Base-by-base conservation (phyloP, 2,888 invertebrate genomes). In the Cremastobaeus sp. region DNA sequence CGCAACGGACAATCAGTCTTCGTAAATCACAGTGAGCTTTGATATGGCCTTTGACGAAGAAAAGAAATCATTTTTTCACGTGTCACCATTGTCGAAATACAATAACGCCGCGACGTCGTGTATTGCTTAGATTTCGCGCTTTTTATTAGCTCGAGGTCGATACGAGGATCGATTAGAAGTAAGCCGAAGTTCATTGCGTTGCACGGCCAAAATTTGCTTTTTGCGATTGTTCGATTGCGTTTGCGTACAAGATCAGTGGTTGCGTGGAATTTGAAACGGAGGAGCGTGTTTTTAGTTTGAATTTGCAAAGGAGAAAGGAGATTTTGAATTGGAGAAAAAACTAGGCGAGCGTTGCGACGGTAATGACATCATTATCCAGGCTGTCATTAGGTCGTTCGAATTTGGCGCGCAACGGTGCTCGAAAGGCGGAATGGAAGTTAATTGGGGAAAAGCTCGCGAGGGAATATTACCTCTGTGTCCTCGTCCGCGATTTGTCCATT, bases 11-110 rank as follows among this genome's bases (percentile, higher is more conserved):
- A 77, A 83, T 85, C 85, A 85, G 85, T 85, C 85, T 85, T 85
- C 81, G 82, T 83, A 79, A 83, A 86, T 86, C 86, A 86, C 86
- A 86, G 86, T 83, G 83, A 84, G 83, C 83, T 85, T 85, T 84
- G 85, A 86, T 86, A 85, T 86, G 86, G 82, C 84, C 82, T 82
- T 81, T 80, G 76, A 79, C 81, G 78, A 84, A 80, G 80, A 65
- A 64, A 70, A 39, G 52, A 59, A 50, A 62, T 52, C 30, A 20
- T 50, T 32, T 66, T 77, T 69, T 12, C 65, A 55, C 48, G 48
- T 39, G 32, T 70, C 62, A 55, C 74, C 69, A 70, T 60, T 65
- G 59, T 69, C 65, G 68, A 64, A 69, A 70, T 65, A 65, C 65
- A 74, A 64, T 65, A 59, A 69, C 69, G 60, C 39, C 60, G 48